These are phyloP conservation scores for Porphyrio hochstetteri DNA, from an alignment of 2,113 vertebrate species.

Conservation along the genomic window DNA sequence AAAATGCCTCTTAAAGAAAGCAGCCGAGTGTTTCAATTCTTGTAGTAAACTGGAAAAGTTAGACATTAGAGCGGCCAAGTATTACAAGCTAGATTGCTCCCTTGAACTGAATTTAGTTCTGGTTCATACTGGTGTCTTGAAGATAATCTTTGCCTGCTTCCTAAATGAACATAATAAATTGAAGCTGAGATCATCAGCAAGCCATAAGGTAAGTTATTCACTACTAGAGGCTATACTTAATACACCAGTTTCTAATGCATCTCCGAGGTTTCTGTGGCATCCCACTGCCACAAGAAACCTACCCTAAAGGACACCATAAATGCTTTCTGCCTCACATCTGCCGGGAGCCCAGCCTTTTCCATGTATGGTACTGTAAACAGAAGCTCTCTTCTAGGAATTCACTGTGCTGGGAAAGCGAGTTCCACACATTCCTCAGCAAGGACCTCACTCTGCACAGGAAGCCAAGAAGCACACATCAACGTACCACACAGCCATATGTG, in stretches of 20 bases:
- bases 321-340: constrained; percentile 9
- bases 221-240: not conserved
- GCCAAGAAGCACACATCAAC: constrained; percentile 41
- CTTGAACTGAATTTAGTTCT: not conserved
- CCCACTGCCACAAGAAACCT: not conserved
- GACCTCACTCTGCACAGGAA: constrained; percentile 43
- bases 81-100: not conserved
- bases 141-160: not conserved
- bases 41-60: not conserved
- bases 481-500: not conserved
- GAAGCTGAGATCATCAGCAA: not conserved
- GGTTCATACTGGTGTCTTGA: not conserved
- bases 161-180: not conserved
- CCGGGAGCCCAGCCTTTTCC: not conserved
- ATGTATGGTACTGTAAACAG: constrained; percentile 62
- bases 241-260: not conserved
- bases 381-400: constrained; percentile 56
- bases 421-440: constrained; percentile 62
- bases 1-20: not conserved
- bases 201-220: not conserved
- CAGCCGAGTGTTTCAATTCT: not conserved
- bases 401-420: not conserved
- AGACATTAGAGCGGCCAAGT: not conserved
- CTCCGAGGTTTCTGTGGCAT: not conserved
- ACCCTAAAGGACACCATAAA: not conserved